Evolutionary conservation across 2,113 vertebrate genomes (phyloP).

Genomic region (Heteronetta atricapilla): DNA sequence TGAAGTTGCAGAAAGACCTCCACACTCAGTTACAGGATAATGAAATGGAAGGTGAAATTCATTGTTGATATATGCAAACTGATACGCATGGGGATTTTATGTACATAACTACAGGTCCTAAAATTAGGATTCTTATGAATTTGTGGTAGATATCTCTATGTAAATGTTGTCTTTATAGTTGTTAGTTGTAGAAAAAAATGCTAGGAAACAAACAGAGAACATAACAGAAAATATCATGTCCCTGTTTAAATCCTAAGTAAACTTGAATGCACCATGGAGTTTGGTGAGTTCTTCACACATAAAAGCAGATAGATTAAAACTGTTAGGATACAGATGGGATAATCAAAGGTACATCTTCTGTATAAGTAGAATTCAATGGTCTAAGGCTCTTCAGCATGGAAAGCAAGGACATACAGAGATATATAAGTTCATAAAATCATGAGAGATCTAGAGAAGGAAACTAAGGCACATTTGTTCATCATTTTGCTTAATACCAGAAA

Average conservation of each 20-base stretch:
- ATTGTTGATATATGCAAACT: background rate
- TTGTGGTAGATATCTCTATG: background rate
- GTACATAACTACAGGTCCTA: rapidly evolving
- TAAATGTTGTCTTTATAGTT: background rate
- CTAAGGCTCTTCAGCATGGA: background rate
- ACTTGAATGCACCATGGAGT: background rate
- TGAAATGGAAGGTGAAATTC: background rate
- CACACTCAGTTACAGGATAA: background rate
- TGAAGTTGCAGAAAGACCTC: background rate
- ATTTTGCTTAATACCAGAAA: background rate
- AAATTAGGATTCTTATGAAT: background rate
- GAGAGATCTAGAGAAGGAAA: background rate
- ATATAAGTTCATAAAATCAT: background rate
- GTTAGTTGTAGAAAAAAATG: background rate
- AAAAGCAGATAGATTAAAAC: background rate
- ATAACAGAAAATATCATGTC: background rate
- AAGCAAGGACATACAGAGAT: background rate
- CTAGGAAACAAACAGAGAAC: background rate
- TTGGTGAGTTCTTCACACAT: rapidly evolving
- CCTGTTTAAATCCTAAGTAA: background rate
- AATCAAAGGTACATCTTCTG: background rate
- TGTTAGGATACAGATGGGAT: background rate
- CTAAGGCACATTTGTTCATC: background rate
- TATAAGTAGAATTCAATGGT: background rate
- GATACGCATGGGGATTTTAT: background rate